Evolutionary conservation across 2,797 vertebrate species (phyloP), one percentile per base, ranked within the genome.

Genomic region (Hirundo rustica): DNA sequence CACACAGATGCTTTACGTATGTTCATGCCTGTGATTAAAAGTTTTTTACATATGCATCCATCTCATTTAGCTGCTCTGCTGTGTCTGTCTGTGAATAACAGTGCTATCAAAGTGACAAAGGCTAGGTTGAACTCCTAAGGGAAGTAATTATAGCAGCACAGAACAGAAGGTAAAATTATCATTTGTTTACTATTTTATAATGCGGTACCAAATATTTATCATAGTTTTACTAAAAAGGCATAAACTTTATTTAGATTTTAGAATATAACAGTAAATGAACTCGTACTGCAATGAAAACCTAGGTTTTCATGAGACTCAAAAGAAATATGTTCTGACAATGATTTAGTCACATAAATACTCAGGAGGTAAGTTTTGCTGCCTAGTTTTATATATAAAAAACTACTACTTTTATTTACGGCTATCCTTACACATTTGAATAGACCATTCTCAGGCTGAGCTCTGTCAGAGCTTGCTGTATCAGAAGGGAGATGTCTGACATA

Each of bases 111-210:
- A 94, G 79, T 96, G 96, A 97, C 95, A 96, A 97, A 95, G 92
- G 47, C 72, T 93, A 86, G 78, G 53, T 61, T 97, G 71, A 95
- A 88, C 87, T 98, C 97, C 96, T 96, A 75, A 81, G 97, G 95
- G 97, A 97, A 94, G 86, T 94, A 96, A 97, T 98, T 97, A 97
- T 66, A 94, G 89, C 93, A 96, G 88, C 74, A 80, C 42, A 93
- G 83, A 97, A 55, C 80, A 97, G 94, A 97, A 96, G 94, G 88
- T 95, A 95, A 96, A 97, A 95, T 94, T 96, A 97, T 93, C 42
- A 97, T 92, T 96, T 96, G 60, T 86, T 93, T 91, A 62, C 74
- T 96, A 38, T 95, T 97, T 97, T 96, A 94, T 95, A 96, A 94
- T 85, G 57, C 34, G 51, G n/a, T 88, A 70, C 78, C 94, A 97